phyloP scores from a whole-genome alignment of 2,888 invertebrate genomes.

The Xylota sylvarum region DNA sequence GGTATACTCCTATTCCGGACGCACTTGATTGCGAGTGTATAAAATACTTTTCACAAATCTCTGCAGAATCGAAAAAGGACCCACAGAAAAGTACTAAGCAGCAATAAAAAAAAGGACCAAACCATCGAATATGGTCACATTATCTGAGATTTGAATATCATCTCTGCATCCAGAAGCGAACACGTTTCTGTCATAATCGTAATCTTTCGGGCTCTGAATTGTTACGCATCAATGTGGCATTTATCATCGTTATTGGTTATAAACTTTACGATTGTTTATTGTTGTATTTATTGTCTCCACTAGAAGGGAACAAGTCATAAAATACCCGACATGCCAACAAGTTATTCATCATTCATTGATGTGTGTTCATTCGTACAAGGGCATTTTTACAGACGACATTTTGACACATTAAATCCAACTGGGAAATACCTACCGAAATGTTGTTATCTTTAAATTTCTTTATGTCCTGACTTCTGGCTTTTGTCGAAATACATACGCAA shows the following conservation, averaged over 20 bases:
- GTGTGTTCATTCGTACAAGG: not conserved
- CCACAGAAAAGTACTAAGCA: slow-evolving; percentile 9
- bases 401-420: slow-evolving; percentile 1
- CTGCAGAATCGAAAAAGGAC: no score
- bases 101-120: slow-evolving; percentile 38
- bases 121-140: slow-evolving; percentile 60
- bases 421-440: slow-evolving; percentile 2
- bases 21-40: not conserved
- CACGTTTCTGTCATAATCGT: slow-evolving; percentile 63
- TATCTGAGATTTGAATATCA: slow-evolving; percentile 47
- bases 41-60: slow-evolving; percentile 9
- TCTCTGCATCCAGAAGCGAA: slow-evolving; percentile 28
- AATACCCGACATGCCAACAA: slow-evolving; percentile 15
- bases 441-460: not conserved
- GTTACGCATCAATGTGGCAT: slow-evolving; percentile 47
- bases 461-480: not conserved
- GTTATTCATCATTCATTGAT: slow-evolving; percentile 23
- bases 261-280: slow-evolving; percentile 64
- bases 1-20: no score
- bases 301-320: slow-evolving; percentile 24
- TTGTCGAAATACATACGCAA: not conserved
- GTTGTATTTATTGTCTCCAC: slow-evolving; percentile 46
- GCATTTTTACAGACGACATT: not conserved
- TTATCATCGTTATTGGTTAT: slow-evolving; percentile 64
- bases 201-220: slow-evolving; percentile 38